Conservation (phyloP, 2,888 invertebrate species). For the Leptinotarsa juncta region DNA sequence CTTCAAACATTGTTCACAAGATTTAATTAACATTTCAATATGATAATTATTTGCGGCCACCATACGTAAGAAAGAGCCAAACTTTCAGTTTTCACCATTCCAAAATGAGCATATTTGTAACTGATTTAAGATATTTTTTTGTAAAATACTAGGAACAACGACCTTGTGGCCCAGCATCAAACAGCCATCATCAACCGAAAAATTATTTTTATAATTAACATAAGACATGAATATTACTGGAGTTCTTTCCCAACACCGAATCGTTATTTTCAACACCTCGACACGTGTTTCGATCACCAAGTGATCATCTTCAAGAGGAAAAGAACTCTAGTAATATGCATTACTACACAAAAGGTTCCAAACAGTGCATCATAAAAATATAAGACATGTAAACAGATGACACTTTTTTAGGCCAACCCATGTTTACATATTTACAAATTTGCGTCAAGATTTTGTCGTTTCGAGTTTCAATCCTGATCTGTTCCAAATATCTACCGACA, state of each 20-base stretch:
- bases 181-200: not conserved
- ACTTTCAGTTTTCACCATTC: conserved; percentile 22
- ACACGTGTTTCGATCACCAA: too few species aligned
- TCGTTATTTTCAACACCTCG: too few species aligned
- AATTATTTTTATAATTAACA: conserved; percentile 22
- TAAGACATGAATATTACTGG: too few species aligned
- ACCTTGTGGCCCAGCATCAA: not conserved
- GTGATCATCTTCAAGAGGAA: too few species aligned
- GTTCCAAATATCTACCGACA: too few species aligned
- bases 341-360: too few species aligned
- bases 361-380: not conserved
- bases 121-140: not conserved
- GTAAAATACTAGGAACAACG: not conserved
- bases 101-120: conserved; percentile 48
- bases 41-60: not conserved
- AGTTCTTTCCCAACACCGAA: too few species aligned
- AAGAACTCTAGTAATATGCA: too few species aligned
- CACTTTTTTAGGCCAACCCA: conserved; percentile 36
- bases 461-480: too few species aligned
- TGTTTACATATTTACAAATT: conserved; percentile 33
- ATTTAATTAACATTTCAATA: not conserved
- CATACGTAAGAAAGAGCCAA: not conserved
- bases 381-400: conserved; percentile 39
- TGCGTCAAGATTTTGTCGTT: too few species aligned
- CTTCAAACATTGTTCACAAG: not conserved